Percentiles rank a stretch among this genome's conserved stretches.
Evolutionary conservation across 2,113 vertebrate genomes (phyloP).

Genomic region (Sorex araneus): DNA sequence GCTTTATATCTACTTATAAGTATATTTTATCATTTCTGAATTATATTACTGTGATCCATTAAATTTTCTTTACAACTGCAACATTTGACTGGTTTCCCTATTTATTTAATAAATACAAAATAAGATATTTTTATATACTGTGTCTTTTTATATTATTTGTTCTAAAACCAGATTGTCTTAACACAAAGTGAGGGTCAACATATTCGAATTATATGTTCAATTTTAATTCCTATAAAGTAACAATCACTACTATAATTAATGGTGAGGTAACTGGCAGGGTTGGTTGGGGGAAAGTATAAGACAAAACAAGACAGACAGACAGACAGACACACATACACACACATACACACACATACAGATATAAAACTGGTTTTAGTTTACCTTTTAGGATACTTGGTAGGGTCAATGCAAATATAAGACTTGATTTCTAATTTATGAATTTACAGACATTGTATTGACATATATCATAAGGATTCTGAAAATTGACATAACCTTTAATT

Average conservation of each 20-base stretch:
- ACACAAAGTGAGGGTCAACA: background rate
- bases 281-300: background rate
- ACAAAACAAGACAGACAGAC: background rate
- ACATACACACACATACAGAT: too few relatives aligned
- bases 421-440: background rate
- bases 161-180: too few relatives aligned
- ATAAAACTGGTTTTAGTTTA: too few relatives aligned
- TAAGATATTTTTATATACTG: background rate
- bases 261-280: background rate
- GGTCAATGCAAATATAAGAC: background rate
- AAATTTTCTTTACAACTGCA: conserved; percentile 19
- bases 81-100: background rate
- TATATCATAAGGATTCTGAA: background rate
- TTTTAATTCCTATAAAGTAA: background rate
- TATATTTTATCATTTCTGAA: background rate
- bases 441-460: background rate
- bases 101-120: background rate
- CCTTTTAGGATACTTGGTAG: background rate
- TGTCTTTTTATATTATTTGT: background rate
- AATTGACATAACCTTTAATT: too few relatives aligned
- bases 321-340: too few relatives aligned
- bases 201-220: background rate
- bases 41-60: background rate
- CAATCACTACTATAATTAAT: background rate
- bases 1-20: background rate